A percentile compares a stretch with the other conserved stretches of the same genome.
Conservation (phyloP, 2,797 vertebrate species). For the Remorina albescens region DNA sequence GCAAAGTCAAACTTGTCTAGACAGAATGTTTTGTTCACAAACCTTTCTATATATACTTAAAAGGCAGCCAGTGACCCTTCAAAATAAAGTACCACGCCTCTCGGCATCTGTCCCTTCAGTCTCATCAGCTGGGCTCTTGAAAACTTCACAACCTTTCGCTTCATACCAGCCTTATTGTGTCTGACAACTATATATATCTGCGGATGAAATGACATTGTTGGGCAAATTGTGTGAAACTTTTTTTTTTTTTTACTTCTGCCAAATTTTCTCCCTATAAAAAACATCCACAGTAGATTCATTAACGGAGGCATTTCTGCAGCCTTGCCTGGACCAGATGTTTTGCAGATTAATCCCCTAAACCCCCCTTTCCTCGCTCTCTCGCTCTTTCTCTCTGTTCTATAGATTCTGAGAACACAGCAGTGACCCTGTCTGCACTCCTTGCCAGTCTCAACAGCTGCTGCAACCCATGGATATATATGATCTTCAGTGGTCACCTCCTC, state of each 20-base stretch:
- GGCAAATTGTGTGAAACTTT: background rate
- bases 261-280: background rate
- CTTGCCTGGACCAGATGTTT: slow-evolving; percentile 61
- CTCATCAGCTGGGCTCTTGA: background rate
- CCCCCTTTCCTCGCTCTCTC: slow-evolving; percentile 33
- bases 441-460: slow-evolving; percentile 98
- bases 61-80: background rate
- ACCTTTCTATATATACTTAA: background rate
- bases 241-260: no score
- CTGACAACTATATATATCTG: no score
- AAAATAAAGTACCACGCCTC: no score
- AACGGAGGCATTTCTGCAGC: slow-evolving; percentile 18
- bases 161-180: background rate
- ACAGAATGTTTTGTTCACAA: background rate
- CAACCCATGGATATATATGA: slow-evolving; percentile 99
- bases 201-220: no score
- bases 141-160: background rate
- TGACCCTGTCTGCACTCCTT: slow-evolving; percentile 92
- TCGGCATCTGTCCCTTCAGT: background rate
- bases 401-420: slow-evolving; percentile 94
- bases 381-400: slow-evolving; percentile 39
- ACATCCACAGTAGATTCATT: slow-evolving; percentile 29
- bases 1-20: background rate
- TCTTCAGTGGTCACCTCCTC: slow-evolving; percentile 96
- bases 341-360: slow-evolving; percentile 36